Evolutionary conservation across 2,888 invertebrate species (phyloP).

Genomic region (Nephrotoma flavescens): DNA sequence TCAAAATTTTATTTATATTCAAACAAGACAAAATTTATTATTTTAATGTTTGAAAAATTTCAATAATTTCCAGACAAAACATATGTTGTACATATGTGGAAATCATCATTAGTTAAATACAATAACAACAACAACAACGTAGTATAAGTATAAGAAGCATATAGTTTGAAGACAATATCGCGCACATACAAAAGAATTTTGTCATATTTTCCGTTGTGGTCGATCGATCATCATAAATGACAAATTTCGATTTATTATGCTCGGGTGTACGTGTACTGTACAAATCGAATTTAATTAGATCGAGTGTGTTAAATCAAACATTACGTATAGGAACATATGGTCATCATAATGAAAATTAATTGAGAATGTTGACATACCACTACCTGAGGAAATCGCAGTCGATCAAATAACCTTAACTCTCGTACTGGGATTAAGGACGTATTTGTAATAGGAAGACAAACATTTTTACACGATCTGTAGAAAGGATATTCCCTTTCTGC

Average conservation of each 20-base stretch:
- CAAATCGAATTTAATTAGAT: not conserved
- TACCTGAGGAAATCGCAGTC: not conserved
- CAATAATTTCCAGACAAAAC: conserved; percentile 3
- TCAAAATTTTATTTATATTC: not conserved
- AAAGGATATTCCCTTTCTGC: not conserved
- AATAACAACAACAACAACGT: not conserved
- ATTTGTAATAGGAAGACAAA: not conserved
- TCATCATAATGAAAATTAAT: not conserved
- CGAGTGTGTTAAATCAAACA: not conserved
- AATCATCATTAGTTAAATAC: not conserved
- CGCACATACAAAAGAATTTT: not conserved
- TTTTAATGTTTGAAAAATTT: not conserved
- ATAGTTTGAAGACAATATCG: not conserved
- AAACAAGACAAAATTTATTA: not conserved
- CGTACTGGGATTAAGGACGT: not conserved
- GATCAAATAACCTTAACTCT: not conserved
- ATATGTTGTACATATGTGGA: conserved; percentile 3
- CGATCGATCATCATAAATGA: not conserved
- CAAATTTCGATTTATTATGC: not conserved
- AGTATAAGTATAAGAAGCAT: not conserved
- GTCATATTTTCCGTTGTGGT: not conserved
- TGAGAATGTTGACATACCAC: not conserved
- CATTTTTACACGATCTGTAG: too few species aligned
- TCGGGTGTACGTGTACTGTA: not conserved
- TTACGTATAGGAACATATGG: not conserved